Conservation (phyloP, 2,113 vertebrate genomes). For the Leuciscus idus region DNA sequence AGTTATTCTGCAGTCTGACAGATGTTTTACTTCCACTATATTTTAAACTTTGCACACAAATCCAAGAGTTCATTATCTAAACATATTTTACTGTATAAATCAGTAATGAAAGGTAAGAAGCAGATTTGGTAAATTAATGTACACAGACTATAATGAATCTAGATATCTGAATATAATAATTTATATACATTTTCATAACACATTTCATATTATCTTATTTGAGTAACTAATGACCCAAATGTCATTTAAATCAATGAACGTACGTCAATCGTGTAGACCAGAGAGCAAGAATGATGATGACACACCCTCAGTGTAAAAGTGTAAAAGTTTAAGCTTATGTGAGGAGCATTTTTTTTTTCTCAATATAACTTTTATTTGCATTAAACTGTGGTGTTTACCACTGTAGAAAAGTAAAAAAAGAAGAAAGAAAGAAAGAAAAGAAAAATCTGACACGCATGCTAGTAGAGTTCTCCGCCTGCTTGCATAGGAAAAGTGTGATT, state of each 20-base stretch:
- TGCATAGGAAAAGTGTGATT: neutral
- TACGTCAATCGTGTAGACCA: neutral
- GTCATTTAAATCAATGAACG: neutral
- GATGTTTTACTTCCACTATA: neutral
- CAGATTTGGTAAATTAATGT: neutral
- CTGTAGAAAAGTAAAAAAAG: too few species aligned
- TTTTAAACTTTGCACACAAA: neutral
- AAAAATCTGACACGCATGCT: neutral
- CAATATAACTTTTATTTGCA: too few species aligned
- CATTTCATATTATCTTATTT: neutral
- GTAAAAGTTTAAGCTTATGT: too few species aligned
- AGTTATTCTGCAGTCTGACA: neutral
- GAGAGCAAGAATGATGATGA: neutral
- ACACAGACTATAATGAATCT: neutral
- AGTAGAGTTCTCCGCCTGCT: too few species aligned
- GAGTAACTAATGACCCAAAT: neutral
- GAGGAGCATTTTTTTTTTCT: too few species aligned
- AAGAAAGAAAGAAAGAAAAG: too few species aligned
- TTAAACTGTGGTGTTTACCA: too few species aligned
- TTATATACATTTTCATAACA: neutral
- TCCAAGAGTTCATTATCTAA: neutral
- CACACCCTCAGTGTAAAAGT: too few species aligned
- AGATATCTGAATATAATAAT: neutral
- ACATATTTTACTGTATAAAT: conserved; percentile 1
- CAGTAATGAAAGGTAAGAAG: neutral